Conservation (phyloP, 1,140 invertebrate genomes). For the Drosophila nannoptera region DNA sequence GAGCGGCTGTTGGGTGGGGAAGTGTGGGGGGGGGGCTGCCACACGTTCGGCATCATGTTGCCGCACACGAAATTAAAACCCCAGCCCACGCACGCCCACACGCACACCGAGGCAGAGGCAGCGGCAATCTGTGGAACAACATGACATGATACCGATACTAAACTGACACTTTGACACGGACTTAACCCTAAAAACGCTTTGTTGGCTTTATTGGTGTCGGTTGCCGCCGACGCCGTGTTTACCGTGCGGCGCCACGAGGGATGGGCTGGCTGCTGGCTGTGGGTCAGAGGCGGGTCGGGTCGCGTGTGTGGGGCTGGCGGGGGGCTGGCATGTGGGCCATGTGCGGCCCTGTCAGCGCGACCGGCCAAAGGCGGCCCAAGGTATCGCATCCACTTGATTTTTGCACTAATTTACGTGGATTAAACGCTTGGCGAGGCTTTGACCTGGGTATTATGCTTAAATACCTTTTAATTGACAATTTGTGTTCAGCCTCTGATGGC, state of each 20-base stretch:
- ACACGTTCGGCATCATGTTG: conserved; percentile 74
- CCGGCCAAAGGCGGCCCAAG: conserved; percentile 33
- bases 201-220: conserved; percentile 77
- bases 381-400: conserved; percentile 72
- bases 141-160: conserved; percentile 79
- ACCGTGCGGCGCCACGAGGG: conserved; percentile 10
- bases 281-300: no score
- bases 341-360: conserved; percentile 15
- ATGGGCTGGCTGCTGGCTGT: not conserved
- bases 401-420: conserved; percentile 77
- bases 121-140: conserved; percentile 58
- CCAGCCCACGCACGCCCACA: conserved; percentile 18
- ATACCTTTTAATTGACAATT: conserved; percentile 79
- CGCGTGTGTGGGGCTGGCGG: not conserved
- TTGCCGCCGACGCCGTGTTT: conserved; percentile 53
- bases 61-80: conserved; percentile 72
- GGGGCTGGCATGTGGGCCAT: conserved; percentile 7
- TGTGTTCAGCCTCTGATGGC: conserved; percentile 62
- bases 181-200: conserved; percentile 78
- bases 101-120: conserved; percentile 17
- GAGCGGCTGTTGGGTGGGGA: not conserved
- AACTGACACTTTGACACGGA: conserved; percentile 79
- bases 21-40: conserved; percentile 22
- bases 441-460: conserved; percentile 76
- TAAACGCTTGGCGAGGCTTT: conserved; percentile 50